Evolutionary conservation across 2,113 vertebrate species (phyloP).

Genomic region (Brachionichthys hirsutus): DNA sequence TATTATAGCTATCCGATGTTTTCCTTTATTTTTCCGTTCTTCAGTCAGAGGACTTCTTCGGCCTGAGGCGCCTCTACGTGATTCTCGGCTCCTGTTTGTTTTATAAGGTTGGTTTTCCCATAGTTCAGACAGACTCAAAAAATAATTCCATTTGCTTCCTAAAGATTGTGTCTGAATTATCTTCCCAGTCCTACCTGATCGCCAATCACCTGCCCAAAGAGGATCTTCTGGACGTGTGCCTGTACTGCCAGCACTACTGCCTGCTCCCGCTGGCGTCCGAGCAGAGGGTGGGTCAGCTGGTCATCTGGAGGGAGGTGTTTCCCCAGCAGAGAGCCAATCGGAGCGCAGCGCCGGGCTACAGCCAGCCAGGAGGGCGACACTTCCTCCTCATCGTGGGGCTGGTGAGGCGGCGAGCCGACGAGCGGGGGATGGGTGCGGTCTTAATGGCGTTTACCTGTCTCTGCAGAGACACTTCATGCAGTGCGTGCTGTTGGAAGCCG

Average conservation of each 20-base stretch:
- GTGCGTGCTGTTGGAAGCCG: conserved; percentile 91
- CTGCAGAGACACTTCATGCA: conserved; percentile 87
- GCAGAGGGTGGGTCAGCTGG: conserved; percentile 86
- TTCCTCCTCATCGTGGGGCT: conserved; percentile 94
- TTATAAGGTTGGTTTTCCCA: conserved; percentile 87
- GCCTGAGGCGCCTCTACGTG: conserved; percentile 89
- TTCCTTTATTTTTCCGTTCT: neutral
- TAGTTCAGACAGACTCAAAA: neutral
- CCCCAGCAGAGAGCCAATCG: conserved; percentile 69
- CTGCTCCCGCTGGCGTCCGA: conserved; percentile 86
- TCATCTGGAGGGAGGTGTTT: conserved; percentile 95
- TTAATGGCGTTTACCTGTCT: neutral
- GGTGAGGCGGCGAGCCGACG: conserved; percentile 70
- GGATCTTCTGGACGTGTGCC: conserved; percentile 86
- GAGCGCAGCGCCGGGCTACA: conserved; percentile 64
- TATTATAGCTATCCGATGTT: neutral
- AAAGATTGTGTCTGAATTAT: neutral
- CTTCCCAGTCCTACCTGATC: conserved; percentile 87
- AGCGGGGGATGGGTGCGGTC: too few species aligned
- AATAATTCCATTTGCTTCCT: too few species aligned
- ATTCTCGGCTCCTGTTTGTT: conserved; percentile 93
- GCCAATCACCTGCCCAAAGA: conserved; percentile 91
- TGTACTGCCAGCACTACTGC: conserved; percentile 89
- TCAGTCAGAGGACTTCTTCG: conserved; percentile 93
- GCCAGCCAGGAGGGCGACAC: conserved; percentile 81